Percentiles rank a stretch among this genome's conserved stretches.
These are phyloP conservation scores for Rhamnusium bicolor DNA, from an alignment of 2,888 invertebrate species.

Conservation along the genomic window DNA sequence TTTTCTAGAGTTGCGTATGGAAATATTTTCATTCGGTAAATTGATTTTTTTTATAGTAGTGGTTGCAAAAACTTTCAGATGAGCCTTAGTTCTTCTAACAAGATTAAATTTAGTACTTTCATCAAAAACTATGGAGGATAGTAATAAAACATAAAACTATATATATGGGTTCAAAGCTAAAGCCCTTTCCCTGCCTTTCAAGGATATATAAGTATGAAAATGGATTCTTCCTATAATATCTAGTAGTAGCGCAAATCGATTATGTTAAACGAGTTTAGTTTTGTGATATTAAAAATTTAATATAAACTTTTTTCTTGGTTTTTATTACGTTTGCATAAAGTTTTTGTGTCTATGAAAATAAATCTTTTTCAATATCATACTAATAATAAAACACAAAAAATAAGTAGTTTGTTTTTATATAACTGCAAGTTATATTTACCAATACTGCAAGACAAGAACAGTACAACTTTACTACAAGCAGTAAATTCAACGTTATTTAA, in stretches of 20 bases:
- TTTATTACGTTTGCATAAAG: neutral
- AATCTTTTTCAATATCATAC: neutral
- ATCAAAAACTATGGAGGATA: conserved; percentile 55
- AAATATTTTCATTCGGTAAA: conserved; percentile 65
- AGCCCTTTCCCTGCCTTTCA: conserved; percentile 23
- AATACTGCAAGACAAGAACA: neutral
- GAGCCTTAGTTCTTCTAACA: conserved; percentile 39
- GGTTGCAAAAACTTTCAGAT: conserved; percentile 46
- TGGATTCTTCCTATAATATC: conserved; percentile 4
- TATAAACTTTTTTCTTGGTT: neutral
- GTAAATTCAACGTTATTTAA: conserved; percentile 6
- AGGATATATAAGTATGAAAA: conserved; percentile 13
- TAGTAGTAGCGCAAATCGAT: conserved; percentile 4
- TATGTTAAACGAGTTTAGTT: conserved; percentile 1
- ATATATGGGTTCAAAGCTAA: conserved; percentile 35
- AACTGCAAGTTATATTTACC: neutral
- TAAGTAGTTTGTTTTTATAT: neutral
- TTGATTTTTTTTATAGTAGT: conserved; percentile 62
- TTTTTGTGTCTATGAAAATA: neutral
- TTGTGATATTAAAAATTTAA: neutral
- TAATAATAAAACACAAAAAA: neutral
- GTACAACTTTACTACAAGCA: neutral
- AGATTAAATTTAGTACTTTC: conserved; percentile 55
- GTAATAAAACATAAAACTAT: conserved; percentile 54
- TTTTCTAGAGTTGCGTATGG: conserved; percentile 61